A percentile compares a stretch with the other conserved stretches of the same genome.
These are phyloP conservation scores for Rotaria macrura DNA, from an alignment of 2,888 invertebrate genomes.

Conservation along the genomic window DNA sequence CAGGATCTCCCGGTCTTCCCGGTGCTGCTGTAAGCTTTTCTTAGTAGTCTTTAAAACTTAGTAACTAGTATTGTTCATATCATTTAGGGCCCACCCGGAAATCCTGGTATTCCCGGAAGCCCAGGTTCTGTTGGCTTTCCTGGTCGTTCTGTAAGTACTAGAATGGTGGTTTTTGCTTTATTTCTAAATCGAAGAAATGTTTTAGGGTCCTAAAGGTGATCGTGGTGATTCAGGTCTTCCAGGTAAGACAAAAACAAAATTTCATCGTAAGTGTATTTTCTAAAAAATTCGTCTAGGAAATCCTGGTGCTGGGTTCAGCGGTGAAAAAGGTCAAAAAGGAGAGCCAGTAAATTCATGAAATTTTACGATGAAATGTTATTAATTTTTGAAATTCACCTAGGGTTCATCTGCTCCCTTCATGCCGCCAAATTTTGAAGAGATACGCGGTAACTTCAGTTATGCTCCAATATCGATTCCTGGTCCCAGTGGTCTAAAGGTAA, in stretches of 20 bases:
- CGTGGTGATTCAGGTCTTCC: constrained; percentile 55
- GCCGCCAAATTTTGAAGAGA: accelerated
- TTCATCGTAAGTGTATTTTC: neutral
- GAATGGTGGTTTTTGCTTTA: neutral
- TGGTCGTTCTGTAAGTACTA: neutral
- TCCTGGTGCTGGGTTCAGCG: constrained; percentile 28
- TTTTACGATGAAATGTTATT: neutral
- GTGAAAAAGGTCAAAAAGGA: constrained; percentile 33
- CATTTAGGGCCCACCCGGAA: neutral
- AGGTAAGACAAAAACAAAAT: constrained; percentile 49
- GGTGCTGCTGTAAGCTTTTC: constrained; percentile 13
- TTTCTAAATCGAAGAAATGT: constrained; percentile 23
- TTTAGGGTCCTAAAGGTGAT: constrained; percentile 38
- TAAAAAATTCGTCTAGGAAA: neutral
- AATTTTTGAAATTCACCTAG: neutral
- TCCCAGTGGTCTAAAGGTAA: constrained; percentile 39
- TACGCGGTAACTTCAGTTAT: neutral
- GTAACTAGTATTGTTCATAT: neutral
- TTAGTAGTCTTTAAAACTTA: neutral
- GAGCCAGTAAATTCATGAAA: constrained; percentile 18
- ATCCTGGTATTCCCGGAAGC: neutral
- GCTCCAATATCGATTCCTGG: constrained; percentile 26
- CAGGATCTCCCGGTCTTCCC: neutral
- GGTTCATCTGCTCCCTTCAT: constrained; percentile 15
- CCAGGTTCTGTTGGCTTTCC: constrained; percentile 21